These are phyloP conservation scores for Oreochromis spilurus DNA, from an alignment of 2,113 vertebrate genomes.

Conservation along the genomic window DNA sequence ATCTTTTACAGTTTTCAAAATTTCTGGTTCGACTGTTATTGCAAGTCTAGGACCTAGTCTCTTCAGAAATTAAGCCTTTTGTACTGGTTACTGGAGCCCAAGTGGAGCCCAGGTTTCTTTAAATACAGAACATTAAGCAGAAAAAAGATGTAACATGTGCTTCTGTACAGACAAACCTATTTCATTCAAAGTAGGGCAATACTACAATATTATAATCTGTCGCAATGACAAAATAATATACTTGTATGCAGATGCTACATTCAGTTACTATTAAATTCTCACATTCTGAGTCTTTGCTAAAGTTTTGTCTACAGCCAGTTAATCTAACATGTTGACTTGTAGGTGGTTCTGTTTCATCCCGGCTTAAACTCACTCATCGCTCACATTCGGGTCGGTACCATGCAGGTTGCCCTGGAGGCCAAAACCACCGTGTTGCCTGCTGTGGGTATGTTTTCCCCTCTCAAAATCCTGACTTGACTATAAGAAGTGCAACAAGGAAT, in stretches of 20 bases:
- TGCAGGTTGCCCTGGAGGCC: constrained; percentile 81
- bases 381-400: constrained; percentile 78
- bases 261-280: background rate
- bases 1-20: background rate
- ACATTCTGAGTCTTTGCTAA: background rate
- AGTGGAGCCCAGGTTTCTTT: background rate
- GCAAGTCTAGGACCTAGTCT: background rate
- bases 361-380: constrained; percentile 80
- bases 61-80: background rate
- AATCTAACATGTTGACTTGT: background rate
- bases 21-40: background rate
- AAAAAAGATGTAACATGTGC: background rate
- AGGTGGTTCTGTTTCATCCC: constrained; percentile 78
- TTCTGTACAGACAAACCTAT: background rate
- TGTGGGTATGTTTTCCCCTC: constrained; percentile 60
- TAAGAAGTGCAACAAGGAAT: background rate
- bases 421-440: constrained; percentile 78
- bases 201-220: background rate
- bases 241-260: background rate
- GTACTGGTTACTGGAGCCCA: background rate
- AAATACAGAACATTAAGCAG: background rate
- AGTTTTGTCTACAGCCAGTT: background rate
- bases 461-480: background rate
- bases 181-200: background rate
- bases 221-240: background rate